These are phyloP conservation scores for Ciconia boyciana DNA, from an alignment of 2,113 vertebrate species.

Conservation along the genomic window DNA sequence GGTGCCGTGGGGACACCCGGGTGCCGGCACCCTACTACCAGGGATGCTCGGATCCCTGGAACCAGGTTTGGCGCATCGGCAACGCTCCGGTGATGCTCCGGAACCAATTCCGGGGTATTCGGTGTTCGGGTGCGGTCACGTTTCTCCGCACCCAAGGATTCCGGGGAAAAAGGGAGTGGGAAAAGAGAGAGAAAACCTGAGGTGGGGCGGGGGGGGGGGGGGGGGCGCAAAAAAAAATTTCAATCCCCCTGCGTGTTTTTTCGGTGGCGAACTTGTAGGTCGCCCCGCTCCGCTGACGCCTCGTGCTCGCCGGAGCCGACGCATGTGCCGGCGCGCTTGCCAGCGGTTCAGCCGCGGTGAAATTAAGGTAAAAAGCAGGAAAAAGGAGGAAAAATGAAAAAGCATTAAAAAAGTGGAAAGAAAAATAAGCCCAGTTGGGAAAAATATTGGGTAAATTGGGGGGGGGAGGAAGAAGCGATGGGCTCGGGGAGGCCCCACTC, in stretches of 20 bases:
- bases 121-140: background rate
- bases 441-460: background rate
- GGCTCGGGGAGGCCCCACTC: slow-evolving; percentile 7
- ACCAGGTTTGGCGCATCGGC: background rate
- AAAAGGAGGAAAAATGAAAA: too few species aligned
- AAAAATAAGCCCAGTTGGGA: background rate
- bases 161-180: background rate
- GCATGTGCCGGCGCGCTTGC: background rate
- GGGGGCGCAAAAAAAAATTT: too few species aligned
- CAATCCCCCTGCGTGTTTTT: background rate
- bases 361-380: background rate
- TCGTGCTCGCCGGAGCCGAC: background rate
- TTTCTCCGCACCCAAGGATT: accelerated
- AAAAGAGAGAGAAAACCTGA: background rate
- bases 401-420: too few species aligned
- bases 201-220: too few species aligned
- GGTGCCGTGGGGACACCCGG: accelerated
- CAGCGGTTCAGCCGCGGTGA: background rate
- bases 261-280: too few species aligned
- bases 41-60: background rate
- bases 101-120: background rate
- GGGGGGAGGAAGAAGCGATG: background rate
- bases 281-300: background rate
- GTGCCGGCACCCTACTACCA: background rate
- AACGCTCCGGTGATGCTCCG: background rate